Evolutionary conservation across 1,140 invertebrate species (phyloP).

Genomic region (Berghia stephanieae): DNA sequence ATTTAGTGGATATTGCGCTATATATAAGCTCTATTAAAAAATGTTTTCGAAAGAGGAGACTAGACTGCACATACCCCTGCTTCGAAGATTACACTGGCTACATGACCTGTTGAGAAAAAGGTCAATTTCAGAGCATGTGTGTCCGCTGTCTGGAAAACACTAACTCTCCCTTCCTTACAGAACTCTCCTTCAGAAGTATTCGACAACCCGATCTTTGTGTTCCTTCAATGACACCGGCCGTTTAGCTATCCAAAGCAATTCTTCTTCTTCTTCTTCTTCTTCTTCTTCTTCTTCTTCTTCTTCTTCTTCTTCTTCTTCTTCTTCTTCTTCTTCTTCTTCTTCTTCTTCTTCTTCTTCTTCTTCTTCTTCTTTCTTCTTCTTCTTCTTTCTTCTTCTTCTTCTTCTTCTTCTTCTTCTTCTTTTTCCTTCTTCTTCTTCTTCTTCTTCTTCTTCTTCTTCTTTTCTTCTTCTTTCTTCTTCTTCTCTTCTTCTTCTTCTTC

Average conservation of each 20-base stretch:
- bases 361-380: background rate
- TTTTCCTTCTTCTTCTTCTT: background rate
- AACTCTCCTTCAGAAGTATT: background rate
- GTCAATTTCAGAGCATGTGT: background rate
- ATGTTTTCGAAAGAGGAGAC: too few relatives aligned
- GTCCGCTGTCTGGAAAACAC: background rate
- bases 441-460: background rate
- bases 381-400: background rate
- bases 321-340: background rate
- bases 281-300: background rate
- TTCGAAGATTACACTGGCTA: too few relatives aligned
- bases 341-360: background rate
- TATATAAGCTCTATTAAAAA: too few relatives aligned
- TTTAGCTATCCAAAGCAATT: background rate
- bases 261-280: too few relatives aligned
- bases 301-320: background rate
- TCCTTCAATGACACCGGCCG: background rate
- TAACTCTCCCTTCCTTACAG: background rate
- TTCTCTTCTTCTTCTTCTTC: background rate
- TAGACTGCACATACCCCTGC: too few relatives aligned
- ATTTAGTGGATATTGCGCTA: too few relatives aligned
- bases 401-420: background rate
- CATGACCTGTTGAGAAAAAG: background rate
- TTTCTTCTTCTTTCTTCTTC: background rate
- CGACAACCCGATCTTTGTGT: background rate